Evolutionary conservation across 2,113 vertebrate genomes (phyloP).

Genomic region (Heliornis fulica): DNA sequence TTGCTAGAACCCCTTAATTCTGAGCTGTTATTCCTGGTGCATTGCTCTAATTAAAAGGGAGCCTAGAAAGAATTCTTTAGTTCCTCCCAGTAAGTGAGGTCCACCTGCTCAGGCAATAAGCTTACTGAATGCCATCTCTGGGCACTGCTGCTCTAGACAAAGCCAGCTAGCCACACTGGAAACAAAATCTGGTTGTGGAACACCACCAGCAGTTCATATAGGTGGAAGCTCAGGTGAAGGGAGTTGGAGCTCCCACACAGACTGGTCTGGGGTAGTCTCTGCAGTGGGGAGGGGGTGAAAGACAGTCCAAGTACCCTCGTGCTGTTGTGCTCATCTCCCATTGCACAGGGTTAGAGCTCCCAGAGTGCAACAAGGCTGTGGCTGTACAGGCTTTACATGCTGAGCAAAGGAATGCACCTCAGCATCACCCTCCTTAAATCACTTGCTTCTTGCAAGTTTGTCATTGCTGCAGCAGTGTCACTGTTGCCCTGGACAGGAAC

Average conservation of each 20-base stretch:
- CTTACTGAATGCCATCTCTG: neutral
- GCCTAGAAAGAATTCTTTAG: neutral
- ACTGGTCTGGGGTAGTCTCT: neutral
- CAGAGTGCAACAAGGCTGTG: fast-evolving
- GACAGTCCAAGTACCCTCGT: neutral
- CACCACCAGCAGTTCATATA: neutral
- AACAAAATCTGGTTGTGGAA: neutral
- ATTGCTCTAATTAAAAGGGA: constrained; percentile 20
- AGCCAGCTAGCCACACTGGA: neutral
- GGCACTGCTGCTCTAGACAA: neutral
- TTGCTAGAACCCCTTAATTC: neutral
- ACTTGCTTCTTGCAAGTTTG: neutral
- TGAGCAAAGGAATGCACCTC: no score
- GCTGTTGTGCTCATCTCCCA: neutral
- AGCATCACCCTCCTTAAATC: neutral
- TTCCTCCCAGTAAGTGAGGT: neutral
- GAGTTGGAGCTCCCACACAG: neutral
- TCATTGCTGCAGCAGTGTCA: neutral
- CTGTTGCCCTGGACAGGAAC: neutral
- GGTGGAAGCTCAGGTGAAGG: neutral
- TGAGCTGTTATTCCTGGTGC: constrained; percentile 16
- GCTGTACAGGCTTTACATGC: neutral
- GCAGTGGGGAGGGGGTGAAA: no score
- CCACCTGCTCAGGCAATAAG: neutral
- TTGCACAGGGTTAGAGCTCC: neutral